Percentiles rank a stretch among this genome's conserved stretches.
Evolutionary conservation across 2,113 vertebrate species (phyloP).

Genomic region (Takifugu bimaculatus): DNA sequence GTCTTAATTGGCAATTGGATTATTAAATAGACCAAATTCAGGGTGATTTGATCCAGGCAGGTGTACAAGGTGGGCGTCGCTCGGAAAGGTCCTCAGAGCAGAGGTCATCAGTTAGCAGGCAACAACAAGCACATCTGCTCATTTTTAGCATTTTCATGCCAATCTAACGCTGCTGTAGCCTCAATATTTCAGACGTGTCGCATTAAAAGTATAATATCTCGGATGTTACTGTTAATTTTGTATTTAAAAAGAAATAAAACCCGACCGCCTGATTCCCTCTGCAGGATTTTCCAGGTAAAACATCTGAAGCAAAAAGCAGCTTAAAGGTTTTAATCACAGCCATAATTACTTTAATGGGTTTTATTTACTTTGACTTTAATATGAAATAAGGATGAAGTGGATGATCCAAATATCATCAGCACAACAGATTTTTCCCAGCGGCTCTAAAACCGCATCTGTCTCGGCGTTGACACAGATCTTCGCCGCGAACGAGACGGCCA

Average conservation of each 20-base stretch:
- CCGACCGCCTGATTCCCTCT: too few species aligned
- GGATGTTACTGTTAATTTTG: too few species aligned
- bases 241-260: neutral
- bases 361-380: conserved; percentile 1
- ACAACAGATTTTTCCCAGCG: conserved; percentile 27
- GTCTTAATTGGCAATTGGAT: conserved; percentile 78
- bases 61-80: conserved; percentile 53
- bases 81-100: conserved; percentile 45
- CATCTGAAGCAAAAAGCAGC: neutral
- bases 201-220: too few species aligned
- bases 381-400: conserved; percentile 24
- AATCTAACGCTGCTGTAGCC: too few species aligned
- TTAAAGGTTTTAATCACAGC: conserved; percentile 9
- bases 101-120: conserved; percentile 16
- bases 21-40: conserved; percentile 77
- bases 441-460: conserved; percentile 32
- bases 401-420: conserved; percentile 28
- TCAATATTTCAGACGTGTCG: too few species aligned
- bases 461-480: conserved; percentile 43
- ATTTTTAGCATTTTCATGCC: too few species aligned
- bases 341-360: conserved; percentile 5
- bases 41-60: conserved; percentile 69
- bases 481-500: conserved; percentile 32
- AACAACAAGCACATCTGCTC: conserved; percentile 1
- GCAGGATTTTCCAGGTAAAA: neutral